phyloP scores from a whole-genome alignment of 2,797 vertebrate genomes.

The Erpetoichthys calabaricus region DNA sequence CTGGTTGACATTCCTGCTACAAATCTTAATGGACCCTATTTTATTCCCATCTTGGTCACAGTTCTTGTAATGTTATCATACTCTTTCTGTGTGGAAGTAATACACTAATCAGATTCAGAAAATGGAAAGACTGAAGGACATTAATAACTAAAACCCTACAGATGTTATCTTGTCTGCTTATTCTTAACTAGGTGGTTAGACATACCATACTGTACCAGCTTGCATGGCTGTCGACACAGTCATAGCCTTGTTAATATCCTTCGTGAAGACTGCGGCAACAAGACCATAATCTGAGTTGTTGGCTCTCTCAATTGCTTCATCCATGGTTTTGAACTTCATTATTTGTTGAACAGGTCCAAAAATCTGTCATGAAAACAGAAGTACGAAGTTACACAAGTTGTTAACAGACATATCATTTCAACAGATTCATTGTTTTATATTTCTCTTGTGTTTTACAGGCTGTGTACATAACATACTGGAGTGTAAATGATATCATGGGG shows the following conservation, averaged over 20 bases:
- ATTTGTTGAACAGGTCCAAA: conserved; percentile 97
- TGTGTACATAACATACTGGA: no score
- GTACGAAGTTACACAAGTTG: conserved; percentile 2
- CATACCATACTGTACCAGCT: conserved; percentile 92
- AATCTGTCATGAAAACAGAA: conserved; percentile 55
- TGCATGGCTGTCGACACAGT: conserved; percentile 86
- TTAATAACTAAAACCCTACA: no score
- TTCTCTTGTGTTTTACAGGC: no score
- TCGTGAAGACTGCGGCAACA: conserved; percentile 87
- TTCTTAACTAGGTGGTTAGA: background rate
- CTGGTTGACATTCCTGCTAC: conserved; percentile 2
- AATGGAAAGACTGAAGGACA: no score
- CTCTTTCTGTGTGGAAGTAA: conserved; percentile 20
- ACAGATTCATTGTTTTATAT: background rate
- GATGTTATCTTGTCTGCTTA: no score
- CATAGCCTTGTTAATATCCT: conserved; percentile 91
- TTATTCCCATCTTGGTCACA: no score
- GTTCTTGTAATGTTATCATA: conserved; percentile 3
- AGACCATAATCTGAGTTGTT: conserved; percentile 90
- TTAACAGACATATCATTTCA: background rate
- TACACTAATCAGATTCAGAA: background rate
- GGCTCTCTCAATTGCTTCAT: conserved; percentile 92
- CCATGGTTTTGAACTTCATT: conserved; percentile 89
- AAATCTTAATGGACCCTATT: no score
- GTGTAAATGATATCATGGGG: no score